phyloP scores from a whole-genome alignment of 2,888 invertebrate genomes.

The Linnaemya tessellans region DNA sequence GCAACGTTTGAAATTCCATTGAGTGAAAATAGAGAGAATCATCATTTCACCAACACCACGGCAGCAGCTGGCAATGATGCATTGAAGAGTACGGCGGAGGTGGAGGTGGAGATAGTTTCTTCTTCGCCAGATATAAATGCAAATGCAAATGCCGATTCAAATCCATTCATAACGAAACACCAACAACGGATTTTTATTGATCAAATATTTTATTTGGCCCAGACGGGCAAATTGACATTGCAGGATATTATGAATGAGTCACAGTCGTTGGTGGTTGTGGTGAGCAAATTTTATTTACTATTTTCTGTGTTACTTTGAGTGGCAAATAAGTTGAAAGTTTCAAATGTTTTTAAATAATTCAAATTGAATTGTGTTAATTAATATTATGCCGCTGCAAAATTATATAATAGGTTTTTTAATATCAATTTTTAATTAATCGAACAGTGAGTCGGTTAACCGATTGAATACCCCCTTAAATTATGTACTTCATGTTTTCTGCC shows the following conservation, averaged over 20 bases:
- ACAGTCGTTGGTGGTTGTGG: slow-evolving; percentile 82
- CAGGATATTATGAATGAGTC: slow-evolving; percentile 81
- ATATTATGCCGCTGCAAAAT: too few relatives aligned
- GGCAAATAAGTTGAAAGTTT: not conserved
- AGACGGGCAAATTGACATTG: slow-evolving; percentile 79
- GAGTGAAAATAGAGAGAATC: slow-evolving; percentile 28
- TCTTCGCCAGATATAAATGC: slow-evolving; percentile 24
- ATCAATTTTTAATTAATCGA: too few relatives aligned
- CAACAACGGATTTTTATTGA: slow-evolving; percentile 80
- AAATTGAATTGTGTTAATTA: too few relatives aligned
- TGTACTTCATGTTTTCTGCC: too few relatives aligned
- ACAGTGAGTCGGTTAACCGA: too few relatives aligned
- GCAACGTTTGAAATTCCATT: slow-evolving; percentile 9
- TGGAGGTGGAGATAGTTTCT: too few relatives aligned
- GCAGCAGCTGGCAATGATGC: slow-evolving; percentile 47
- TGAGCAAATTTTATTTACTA: slow-evolving; percentile 71
- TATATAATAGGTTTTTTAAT: too few relatives aligned
- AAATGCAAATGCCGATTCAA: slow-evolving; percentile 13
- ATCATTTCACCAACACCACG: slow-evolving; percentile 32
- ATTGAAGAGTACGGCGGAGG: slow-evolving; percentile 29
- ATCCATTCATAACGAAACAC: slow-evolving; percentile 22
- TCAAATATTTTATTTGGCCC: slow-evolving; percentile 81
- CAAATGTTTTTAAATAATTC: not conserved
- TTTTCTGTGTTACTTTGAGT: not conserved
- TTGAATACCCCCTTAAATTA: too few relatives aligned